A percentile compares a stretch with the other conserved stretches of the same genome.
Evolutionary conservation across 2,797 vertebrate genomes (phyloP).

Genomic region (Zalophus californianus): DNA sequence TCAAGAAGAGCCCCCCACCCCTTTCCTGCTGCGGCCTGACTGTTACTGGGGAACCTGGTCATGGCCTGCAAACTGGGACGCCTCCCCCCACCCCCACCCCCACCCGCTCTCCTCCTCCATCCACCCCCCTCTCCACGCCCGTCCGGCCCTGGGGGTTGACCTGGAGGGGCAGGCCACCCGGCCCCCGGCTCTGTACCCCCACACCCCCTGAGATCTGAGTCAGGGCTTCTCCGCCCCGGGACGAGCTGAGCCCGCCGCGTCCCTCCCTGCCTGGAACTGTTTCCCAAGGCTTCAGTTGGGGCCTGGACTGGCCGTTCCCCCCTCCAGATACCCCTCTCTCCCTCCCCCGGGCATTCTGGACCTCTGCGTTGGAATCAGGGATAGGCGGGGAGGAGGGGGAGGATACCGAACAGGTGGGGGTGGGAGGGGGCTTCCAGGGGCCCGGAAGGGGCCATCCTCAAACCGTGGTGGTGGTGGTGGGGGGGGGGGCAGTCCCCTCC

Average conservation of each 20-base stretch:
- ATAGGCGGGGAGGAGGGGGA: not conserved
- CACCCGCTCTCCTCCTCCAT: not conserved
- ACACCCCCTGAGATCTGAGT: not conserved
- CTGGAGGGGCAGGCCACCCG: not conserved
- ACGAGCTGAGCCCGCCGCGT: not conserved
- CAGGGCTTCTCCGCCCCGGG: not conserved
- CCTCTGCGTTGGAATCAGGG: not conserved
- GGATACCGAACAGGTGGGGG: not conserved
- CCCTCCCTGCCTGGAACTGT: not conserved
- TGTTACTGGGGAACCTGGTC: not conserved
- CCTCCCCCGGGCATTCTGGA: not conserved
- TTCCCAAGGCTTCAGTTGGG: not conserved
- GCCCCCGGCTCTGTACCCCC: not conserved
- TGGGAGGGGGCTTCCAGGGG: not conserved
- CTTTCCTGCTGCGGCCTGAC: not conserved
- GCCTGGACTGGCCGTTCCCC: not conserved
- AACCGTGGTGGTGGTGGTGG: not conserved
- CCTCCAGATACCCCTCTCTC: too few species aligned
- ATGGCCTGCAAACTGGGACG: not conserved
- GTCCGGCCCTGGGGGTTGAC: not conserved
- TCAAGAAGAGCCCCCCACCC: constrained; percentile 1
- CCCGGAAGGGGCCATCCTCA: not conserved
- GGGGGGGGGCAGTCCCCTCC: not conserved
- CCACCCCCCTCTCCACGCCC: not conserved
- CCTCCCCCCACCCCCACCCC: not conserved